Percentiles rank a stretch among this genome's conserved stretches.
Evolutionary conservation across 2,888 invertebrate genomes (phyloP).

Genomic region (Pseudococcus jackbeardsleyi): DNA sequence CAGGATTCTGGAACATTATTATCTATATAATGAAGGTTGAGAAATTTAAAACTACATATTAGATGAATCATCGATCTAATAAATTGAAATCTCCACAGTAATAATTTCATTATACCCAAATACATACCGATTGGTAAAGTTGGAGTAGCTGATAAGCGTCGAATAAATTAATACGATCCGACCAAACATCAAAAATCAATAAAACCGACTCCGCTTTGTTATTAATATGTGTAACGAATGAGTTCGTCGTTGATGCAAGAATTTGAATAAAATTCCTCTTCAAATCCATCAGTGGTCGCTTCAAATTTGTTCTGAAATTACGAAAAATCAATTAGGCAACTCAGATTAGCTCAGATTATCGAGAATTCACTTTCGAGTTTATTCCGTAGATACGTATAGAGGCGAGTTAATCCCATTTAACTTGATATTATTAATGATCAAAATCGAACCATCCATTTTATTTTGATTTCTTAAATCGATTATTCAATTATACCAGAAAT

Average conservation of each 20-base stretch:
- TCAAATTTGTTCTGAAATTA: slow-evolving; percentile 43
- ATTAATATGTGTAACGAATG: slow-evolving; percentile 22
- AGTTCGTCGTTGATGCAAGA: not conserved
- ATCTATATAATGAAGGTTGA: too few species aligned
- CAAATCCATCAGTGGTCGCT: slow-evolving; percentile 1
- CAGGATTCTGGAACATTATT: too few species aligned
- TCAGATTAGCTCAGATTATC: slow-evolving; percentile 33
- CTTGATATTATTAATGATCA: slow-evolving; percentile 11
- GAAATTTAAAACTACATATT: too few species aligned
- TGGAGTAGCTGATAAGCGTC: not conserved
- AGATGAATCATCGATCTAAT: not conserved
- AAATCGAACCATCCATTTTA: slow-evolving; percentile 20
- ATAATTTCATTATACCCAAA: not conserved
- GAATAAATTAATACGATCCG: not conserved
- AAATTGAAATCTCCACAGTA: not conserved
- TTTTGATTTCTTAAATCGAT: not conserved
- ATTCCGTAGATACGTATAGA: slow-evolving; percentile 19
- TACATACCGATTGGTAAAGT: not conserved
- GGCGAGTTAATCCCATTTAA: slow-evolving; percentile 39
- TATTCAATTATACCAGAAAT: not conserved
- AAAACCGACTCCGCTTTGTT: not conserved
- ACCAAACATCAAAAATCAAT: slow-evolving; percentile 37
- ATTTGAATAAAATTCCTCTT: slow-evolving; percentile 1
- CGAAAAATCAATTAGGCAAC: slow-evolving; percentile 33
- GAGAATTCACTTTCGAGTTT: slow-evolving; percentile 10